phyloP scores from a whole-genome alignment of 2,113 vertebrate genomes.

The Rhinolophus ferrumequinum region DNA sequence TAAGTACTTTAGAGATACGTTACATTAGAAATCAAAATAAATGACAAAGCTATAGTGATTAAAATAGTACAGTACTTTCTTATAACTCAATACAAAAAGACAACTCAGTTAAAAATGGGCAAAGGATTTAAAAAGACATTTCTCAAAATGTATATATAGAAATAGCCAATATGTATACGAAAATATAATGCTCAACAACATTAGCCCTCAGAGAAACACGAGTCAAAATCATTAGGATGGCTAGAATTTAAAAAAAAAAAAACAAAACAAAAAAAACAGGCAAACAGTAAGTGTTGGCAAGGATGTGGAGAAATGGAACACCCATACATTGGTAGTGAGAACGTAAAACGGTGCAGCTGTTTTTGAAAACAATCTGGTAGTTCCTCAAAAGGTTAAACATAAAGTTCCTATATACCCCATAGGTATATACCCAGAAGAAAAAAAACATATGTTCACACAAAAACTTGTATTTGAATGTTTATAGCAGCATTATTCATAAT shows the following conservation, averaged over 20 bases:
- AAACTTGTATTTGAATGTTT: neutral
- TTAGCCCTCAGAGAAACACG: neutral
- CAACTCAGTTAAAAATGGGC: neutral
- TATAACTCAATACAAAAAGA: neutral
- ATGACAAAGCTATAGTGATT: neutral
- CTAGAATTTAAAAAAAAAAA: neutral
- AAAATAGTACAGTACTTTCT: neutral
- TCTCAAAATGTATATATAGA: neutral
- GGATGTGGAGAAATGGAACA: neutral
- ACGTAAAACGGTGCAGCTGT: neutral
- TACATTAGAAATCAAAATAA: constrained; percentile 21
- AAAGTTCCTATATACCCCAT: neutral
- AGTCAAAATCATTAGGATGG: neutral
- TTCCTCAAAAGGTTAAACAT: neutral
- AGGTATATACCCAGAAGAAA: neutral
- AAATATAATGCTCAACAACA: neutral
- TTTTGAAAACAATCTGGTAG: neutral
- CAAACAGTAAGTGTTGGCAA: neutral
- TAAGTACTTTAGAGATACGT: neutral
- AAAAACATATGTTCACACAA: neutral
- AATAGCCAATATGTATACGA: neutral
- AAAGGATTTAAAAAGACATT: neutral
- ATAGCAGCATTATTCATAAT: neutral
- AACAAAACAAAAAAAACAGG: neutral
- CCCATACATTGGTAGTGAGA: neutral